Evolutionary conservation across 2,113 vertebrate genomes (phyloP).

Genomic region (Ascaphus truei): DNA sequence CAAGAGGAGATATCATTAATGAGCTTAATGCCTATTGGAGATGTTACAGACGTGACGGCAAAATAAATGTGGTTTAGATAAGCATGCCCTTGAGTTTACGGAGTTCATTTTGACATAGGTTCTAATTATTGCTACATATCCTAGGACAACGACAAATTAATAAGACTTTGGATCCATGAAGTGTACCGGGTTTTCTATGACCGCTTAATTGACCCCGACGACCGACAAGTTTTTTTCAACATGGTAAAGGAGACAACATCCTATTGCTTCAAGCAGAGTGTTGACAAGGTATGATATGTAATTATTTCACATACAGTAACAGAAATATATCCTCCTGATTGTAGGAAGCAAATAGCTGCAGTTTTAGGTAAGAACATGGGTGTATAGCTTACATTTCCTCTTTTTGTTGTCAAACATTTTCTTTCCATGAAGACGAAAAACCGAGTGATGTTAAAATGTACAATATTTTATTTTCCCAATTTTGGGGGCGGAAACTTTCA

Average conservation of each 20-base stretch:
- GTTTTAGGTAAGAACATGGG: not conserved
- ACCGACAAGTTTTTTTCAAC: conserved; percentile 78
- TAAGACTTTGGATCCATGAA: conserved; percentile 91
- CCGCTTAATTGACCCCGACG: conserved; percentile 75
- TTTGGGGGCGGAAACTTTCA: too few relatives aligned
- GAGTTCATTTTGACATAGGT: too few relatives aligned
- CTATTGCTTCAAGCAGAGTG: conserved; percentile 70
- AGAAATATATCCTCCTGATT: too few relatives aligned
- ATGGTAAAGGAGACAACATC: conserved; percentile 77
- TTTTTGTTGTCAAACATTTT: not conserved
- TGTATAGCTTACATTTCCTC: not conserved
- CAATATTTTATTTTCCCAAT: too few relatives aligned
- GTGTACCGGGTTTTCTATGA: conserved; percentile 91
- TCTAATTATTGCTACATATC: too few relatives aligned
- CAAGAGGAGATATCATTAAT: too few relatives aligned
- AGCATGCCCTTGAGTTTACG: too few relatives aligned
- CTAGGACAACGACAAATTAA: conserved; percentile 84
- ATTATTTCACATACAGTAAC: not conserved
- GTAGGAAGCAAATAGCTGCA: not conserved
- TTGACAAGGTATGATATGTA: conserved; percentile 71
- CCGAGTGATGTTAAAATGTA: too few relatives aligned
- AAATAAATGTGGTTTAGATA: too few relatives aligned
- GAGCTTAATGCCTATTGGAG: too few relatives aligned
- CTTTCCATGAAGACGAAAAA: not conserved
- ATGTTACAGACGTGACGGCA: too few relatives aligned